phyloP scores from a whole-genome alignment of 2,888 invertebrate species.

The Clistopyga incitator region DNA sequence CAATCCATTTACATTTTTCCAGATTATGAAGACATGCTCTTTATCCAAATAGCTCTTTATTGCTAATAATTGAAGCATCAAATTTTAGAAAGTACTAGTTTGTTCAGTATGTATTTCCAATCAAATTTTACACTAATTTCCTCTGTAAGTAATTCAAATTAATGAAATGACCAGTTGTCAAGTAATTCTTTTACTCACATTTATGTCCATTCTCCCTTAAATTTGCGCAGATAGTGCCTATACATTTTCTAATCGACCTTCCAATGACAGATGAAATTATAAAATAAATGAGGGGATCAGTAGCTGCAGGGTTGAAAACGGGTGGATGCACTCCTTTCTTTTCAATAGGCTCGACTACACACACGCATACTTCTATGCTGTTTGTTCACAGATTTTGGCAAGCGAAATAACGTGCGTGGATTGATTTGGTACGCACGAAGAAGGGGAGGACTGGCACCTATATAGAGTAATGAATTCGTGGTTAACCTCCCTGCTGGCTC shows the following conservation, averaged over 20 bases:
- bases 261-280: not conserved
- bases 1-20: no score
- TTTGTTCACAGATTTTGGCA: constrained; percentile 64
- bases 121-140: no score
- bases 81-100: no score
- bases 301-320: not conserved
- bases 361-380: constrained; percentile 40
- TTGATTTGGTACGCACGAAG: constrained; percentile 60
- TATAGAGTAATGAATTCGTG: constrained; percentile 68
- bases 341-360: not conserved
- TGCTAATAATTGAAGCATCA: no score
- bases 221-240: no score
- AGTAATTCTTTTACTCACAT: no score
- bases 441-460: constrained; percentile 23
- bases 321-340: not conserved
- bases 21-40: no score
- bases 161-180: no score
- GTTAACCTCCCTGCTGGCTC: constrained; percentile 68
- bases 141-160: no score
- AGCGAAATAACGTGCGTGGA: constrained; percentile 66
- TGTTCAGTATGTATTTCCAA: no score
- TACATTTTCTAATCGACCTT: not conserved
- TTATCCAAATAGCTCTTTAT: no score
- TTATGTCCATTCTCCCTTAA: no score
- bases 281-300: not conserved